These are phyloP conservation scores for Hydriomena furcata DNA, from an alignment of 2,888 invertebrate genomes.

Conservation along the genomic window DNA sequence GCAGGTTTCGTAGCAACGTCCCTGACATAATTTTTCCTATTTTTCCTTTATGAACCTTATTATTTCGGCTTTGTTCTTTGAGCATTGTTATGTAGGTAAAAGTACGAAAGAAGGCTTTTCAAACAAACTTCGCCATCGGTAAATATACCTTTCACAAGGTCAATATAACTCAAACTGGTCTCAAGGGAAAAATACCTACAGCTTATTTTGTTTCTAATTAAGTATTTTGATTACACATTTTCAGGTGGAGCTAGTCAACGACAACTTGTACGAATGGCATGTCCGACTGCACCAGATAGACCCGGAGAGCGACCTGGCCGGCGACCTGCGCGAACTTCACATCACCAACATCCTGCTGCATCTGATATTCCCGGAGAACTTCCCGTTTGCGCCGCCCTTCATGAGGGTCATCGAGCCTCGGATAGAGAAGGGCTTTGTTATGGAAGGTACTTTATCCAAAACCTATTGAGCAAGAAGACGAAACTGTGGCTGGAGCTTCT, in stretches of 20 bases:
- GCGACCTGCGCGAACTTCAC: slow-evolving; percentile 90
- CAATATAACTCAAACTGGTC: not conserved
- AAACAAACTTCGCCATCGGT: too few relatives aligned
- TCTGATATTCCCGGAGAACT: slow-evolving; percentile 93
- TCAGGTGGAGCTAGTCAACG: slow-evolving; percentile 91
- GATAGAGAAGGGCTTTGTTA: slow-evolving; percentile 93
- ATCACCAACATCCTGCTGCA: slow-evolving; percentile 90
- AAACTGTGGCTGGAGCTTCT: too few relatives aligned
- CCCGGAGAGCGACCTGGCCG: slow-evolving; percentile 92
- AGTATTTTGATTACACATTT: slow-evolving; percentile 2
- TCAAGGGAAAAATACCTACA: too few relatives aligned
- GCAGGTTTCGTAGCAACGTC: too few relatives aligned
- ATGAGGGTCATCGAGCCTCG: slow-evolving; percentile 91
- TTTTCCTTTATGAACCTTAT: too few relatives aligned
- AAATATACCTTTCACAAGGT: too few relatives aligned
- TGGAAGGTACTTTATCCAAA: slow-evolving; percentile 89
- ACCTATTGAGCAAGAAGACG: too few relatives aligned
- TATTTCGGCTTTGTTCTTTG: too few relatives aligned
- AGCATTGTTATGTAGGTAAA: too few relatives aligned
- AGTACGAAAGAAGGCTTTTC: too few relatives aligned
- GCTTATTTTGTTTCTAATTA: not conserved
- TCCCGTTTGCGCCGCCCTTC: slow-evolving; percentile 95
- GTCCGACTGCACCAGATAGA: slow-evolving; percentile 92
- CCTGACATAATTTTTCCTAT: too few relatives aligned
- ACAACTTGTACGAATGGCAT: slow-evolving; percentile 95